phyloP scores from a whole-genome alignment of 1,140 invertebrate genomes.

The Drosophila pectinifera region DNA sequence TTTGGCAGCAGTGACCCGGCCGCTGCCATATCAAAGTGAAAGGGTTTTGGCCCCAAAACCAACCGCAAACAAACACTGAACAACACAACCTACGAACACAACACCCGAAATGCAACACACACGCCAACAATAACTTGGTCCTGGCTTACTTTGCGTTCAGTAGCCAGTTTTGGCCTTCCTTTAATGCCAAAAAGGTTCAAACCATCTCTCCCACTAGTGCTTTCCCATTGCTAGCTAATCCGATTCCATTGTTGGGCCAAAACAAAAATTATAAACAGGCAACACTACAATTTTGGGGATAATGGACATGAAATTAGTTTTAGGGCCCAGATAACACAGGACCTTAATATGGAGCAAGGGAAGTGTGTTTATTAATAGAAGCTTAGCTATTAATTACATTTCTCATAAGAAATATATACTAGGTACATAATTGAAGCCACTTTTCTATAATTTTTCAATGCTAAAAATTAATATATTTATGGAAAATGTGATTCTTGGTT shows the following conservation, averaged over 20 bases:
- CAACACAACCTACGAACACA: slow-evolving; percentile 29
- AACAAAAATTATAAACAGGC: slow-evolving; percentile 45
- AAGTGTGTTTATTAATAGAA: not conserved
- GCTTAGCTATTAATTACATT: no score
- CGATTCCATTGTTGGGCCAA: slow-evolving; percentile 46
- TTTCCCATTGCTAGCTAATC: slow-evolving; percentile 65
- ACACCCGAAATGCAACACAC: slow-evolving; percentile 9
- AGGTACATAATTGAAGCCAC: no score
- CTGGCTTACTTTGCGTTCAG: slow-evolving; percentile 70
- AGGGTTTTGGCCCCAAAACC: slow-evolving; percentile 52
- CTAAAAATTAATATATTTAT: no score
- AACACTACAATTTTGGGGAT: slow-evolving; percentile 11
- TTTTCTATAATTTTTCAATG: no score
- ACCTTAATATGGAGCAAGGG: not conserved
- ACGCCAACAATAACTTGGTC: slow-evolving; percentile 14
- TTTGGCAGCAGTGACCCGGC: slow-evolving; percentile 74
- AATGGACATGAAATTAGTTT: not conserved
- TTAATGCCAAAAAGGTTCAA: slow-evolving; percentile 23
- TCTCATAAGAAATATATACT: no score
- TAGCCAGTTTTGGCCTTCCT: not conserved
- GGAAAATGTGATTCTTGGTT: no score
- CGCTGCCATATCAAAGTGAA: slow-evolving; percentile 73
- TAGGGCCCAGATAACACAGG: not conserved
- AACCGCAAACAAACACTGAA: slow-evolving; percentile 60
- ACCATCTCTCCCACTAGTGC: slow-evolving; percentile 12